These are phyloP conservation scores for Ptychoptera contaminata DNA, from an alignment of 2,888 invertebrate species.

Conservation along the genomic window DNA sequence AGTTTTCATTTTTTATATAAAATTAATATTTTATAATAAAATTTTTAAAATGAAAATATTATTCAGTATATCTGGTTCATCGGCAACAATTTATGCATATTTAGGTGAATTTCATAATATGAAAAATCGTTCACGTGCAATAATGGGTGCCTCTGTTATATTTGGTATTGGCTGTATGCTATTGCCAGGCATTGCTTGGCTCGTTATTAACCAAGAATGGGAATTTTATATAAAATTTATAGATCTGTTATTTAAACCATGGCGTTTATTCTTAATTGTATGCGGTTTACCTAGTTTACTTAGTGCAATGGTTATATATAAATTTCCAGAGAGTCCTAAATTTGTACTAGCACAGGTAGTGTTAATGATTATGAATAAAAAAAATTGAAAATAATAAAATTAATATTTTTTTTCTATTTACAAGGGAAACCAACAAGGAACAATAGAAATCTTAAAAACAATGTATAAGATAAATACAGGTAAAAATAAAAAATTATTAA, in stretches of 20 bases:
- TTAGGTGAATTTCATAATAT: constrained; percentile 36
- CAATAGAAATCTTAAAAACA: constrained; percentile 17
- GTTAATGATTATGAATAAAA: too few relatives aligned
- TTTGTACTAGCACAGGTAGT: constrained; percentile 16
- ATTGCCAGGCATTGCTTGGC: constrained; percentile 24
- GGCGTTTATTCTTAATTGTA: constrained; percentile 24
- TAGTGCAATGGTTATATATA: constrained; percentile 18
- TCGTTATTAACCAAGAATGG: constrained; percentile 24
- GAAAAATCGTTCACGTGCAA: constrained; percentile 29
- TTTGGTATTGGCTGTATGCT: constrained; percentile 23
- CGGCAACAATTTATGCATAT: constrained; percentile 35
- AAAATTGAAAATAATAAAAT: background rate
- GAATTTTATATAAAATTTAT: constrained; percentile 17
- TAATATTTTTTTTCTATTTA: background rate
- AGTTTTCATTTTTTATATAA: constrained; percentile 17
- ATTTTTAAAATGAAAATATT: background rate
- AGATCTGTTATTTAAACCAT: constrained; percentile 21
- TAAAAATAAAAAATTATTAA: constrained; percentile 13
- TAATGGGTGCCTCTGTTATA: constrained; percentile 24
- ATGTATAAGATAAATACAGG: constrained; percentile 20
- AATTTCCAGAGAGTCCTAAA: constrained; percentile 26
- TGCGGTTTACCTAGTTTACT: constrained; percentile 23
- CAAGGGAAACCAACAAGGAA: constrained; percentile 17
- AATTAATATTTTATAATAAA: too few relatives aligned
- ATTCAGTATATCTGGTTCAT: constrained; percentile 29